These are phyloP conservation scores for Phalacrocorax aristotelis DNA, from an alignment of 2,113 vertebrate species.

Conservation along the genomic window DNA sequence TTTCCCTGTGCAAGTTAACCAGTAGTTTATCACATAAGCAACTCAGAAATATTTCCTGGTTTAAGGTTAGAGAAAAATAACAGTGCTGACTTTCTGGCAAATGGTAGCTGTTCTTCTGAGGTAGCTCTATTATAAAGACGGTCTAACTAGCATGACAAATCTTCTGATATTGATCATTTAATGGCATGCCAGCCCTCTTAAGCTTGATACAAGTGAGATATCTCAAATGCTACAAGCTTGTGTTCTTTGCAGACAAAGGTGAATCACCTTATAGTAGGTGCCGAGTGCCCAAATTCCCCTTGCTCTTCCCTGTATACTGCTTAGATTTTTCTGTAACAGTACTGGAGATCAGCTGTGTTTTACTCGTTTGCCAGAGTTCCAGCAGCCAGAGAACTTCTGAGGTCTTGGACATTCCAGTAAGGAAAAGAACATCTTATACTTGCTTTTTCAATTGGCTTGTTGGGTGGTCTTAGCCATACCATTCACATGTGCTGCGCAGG, in stretches of 20 bases:
- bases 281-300: rapidly evolving
- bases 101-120: neutral
- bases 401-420: neutral
- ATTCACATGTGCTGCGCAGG: neutral
- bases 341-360: neutral
- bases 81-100: neutral
- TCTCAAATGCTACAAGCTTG: neutral
- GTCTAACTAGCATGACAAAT: neutral
- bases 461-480: neutral
- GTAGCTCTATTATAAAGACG: neutral
- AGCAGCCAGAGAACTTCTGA: neutral
- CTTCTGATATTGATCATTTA: neutral
- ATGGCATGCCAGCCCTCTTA: neutral
- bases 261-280: neutral
- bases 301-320: neutral
- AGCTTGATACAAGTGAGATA: neutral
- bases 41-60: neutral
- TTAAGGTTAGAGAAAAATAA: neutral
- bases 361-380: neutral
- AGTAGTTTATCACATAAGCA: neutral
- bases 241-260: neutral
- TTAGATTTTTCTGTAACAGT: neutral
- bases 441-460: neutral
- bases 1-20: neutral
- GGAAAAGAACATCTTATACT: neutral